Evolutionary conservation across 2,797 vertebrate genomes (phyloP).

Genomic region (Lagorchestes hirsutus): DNA sequence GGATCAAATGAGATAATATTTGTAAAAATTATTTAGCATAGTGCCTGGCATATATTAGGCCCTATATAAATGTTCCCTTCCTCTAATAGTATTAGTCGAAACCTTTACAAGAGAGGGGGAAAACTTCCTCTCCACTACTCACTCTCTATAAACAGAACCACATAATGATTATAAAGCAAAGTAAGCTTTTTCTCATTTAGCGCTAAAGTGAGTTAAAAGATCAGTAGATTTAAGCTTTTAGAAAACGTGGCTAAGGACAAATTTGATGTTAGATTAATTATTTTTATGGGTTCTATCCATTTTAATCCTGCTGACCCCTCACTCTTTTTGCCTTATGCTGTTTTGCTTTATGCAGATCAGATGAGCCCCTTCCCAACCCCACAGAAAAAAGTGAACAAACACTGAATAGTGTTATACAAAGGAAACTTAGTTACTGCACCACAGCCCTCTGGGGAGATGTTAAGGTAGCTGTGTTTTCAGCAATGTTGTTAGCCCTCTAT

Average conservation of each 20-base stretch:
- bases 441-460: constrained; percentile 57
- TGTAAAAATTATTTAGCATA: neutral
- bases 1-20: neutral
- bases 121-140: neutral
- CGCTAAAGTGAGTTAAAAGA: neutral
- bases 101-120: neutral
- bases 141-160: constrained; percentile 39
- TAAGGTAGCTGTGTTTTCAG: constrained; percentile 60
- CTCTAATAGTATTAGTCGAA: neutral
- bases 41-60: neutral
- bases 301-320: neutral
- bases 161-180: constrained; percentile 45
- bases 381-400: constrained; percentile 67
- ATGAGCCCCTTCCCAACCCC: neutral
- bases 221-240: constrained; percentile 4
- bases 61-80: neutral
- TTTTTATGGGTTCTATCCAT: constrained; percentile 47
- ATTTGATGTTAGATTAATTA: constrained; percentile 41
- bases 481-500: constrained; percentile 45
- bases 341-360: constrained; percentile 40
- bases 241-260: constrained; percentile 26
- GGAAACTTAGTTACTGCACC: constrained; percentile 72
- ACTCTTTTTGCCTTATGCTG: neutral
- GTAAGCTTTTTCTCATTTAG: constrained; percentile 37
- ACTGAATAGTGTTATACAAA: constrained; percentile 78